Evolutionary conservation across 2,113 vertebrate species (phyloP).

Genomic region (Eublepharis macularius): DNA sequence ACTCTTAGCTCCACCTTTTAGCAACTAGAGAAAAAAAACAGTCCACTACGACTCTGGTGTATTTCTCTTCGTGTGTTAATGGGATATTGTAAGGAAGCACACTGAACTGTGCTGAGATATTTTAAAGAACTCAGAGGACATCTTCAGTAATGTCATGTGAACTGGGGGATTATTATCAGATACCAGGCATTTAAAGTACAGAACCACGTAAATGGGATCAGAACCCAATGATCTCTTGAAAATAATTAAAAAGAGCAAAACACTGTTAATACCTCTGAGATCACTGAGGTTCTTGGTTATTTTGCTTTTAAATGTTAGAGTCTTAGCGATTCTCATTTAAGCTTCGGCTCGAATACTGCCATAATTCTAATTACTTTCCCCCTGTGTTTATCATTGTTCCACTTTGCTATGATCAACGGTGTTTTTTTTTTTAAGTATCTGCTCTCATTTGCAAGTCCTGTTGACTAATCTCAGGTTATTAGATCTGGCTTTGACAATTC

Average conservation of each 20-base stretch:
- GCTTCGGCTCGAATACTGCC: conserved; percentile 12
- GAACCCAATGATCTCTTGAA: conserved; percentile 13
- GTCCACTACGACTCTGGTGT: background rate
- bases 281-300: conserved; percentile 25
- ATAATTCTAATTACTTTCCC: conserved; percentile 22
- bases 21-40: background rate
- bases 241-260: conserved; percentile 41
- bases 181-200: conserved; percentile 16
- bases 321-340: conserved; percentile 18
- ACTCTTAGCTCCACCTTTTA: background rate
- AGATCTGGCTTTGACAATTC: background rate
- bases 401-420: background rate
- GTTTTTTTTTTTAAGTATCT: background rate
- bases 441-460: background rate
- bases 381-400: conserved; percentile 11
- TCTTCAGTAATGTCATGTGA: conserved; percentile 1
- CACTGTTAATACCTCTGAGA: conserved; percentile 23
- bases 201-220: background rate
- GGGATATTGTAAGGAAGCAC: background rate
- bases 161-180: conserved; percentile 13
- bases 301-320: conserved; percentile 31
- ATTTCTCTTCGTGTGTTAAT: background rate
- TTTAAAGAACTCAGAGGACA: background rate
- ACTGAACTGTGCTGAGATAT: background rate
- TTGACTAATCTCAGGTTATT: background rate